Evolutionary conservation across 2,113 vertebrate genomes (phyloP).

Genomic region (Raja brachyura): DNA sequence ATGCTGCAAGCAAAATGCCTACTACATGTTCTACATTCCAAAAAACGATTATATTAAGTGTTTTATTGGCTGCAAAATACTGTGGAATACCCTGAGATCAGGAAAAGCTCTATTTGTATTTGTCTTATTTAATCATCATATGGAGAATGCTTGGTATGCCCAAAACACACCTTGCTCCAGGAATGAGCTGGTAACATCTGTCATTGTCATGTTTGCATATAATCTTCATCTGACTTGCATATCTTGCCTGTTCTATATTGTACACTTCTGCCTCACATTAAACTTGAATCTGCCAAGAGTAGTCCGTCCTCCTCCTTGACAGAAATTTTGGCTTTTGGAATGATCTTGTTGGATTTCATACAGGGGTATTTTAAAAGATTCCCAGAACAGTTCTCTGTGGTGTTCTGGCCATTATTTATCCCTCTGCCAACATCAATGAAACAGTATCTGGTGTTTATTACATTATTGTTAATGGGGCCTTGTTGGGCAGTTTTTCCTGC

Average conservation of each 20-base stretch:
- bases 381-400: not conserved
- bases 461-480: not conserved
- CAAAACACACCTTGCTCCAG: not conserved
- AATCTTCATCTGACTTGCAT: not conserved
- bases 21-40: not conserved
- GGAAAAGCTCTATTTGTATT: not conserved
- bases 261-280: not conserved
- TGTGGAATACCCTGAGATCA: not conserved
- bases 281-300: not conserved
- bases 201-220: not conserved
- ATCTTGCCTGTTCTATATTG: not conserved
- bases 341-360: not conserved
- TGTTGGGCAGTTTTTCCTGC: not conserved
- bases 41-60: not conserved
- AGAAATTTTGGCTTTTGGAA: not conserved
- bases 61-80: not conserved
- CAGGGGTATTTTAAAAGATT: not conserved
- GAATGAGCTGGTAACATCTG: not conserved
- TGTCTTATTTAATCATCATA: not conserved
- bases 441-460: not conserved
- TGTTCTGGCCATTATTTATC: not conserved
- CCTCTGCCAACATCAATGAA: not conserved
- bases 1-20: not conserved
- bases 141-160: not conserved
- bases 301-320: not conserved